Conservation (phyloP, 1,140 invertebrate genomes). For the Aradophagus sp. region DNA sequence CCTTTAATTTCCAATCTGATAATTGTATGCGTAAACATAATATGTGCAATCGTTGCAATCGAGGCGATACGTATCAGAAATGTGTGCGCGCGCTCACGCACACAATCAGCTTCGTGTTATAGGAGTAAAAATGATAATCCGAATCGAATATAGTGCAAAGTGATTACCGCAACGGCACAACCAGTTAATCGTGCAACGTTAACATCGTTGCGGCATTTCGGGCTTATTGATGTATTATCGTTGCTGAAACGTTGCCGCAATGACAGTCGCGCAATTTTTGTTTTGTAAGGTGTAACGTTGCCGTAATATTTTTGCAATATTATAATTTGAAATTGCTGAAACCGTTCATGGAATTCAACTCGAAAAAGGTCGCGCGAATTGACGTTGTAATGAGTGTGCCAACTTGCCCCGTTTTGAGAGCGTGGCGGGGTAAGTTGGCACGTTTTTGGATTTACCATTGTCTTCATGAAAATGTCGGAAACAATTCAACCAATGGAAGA, state of each 20-base stretch:
- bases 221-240: conserved; percentile 48
- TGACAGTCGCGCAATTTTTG: conserved; percentile 36
- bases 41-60: conserved; percentile 40
- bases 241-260: conserved; percentile 47
- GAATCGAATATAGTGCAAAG: conserved; percentile 20
- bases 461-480: too few species aligned
- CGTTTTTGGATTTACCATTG: too few species aligned
- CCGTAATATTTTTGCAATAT: conserved; percentile 20
- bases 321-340: conserved; percentile 2
- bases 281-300: conserved; percentile 34
- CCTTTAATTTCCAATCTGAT: conserved; percentile 34
- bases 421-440: too few species aligned
- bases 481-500: too few species aligned
- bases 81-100: background rate
- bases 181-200: conserved; percentile 36
- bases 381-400: too few species aligned
- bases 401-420: too few species aligned
- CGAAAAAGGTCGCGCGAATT: too few species aligned
- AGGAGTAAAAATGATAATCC: conserved; percentile 19
- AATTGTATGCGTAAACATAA: conserved; percentile 36
- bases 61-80: conserved; percentile 17
- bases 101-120: conserved; percentile 13
- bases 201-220: conserved; percentile 39
- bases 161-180: conserved; percentile 27
- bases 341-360: background rate